These are phyloP conservation scores for Apis laboriosa DNA, from an alignment of 1,140 invertebrate species.

Conservation along the genomic window DNA sequence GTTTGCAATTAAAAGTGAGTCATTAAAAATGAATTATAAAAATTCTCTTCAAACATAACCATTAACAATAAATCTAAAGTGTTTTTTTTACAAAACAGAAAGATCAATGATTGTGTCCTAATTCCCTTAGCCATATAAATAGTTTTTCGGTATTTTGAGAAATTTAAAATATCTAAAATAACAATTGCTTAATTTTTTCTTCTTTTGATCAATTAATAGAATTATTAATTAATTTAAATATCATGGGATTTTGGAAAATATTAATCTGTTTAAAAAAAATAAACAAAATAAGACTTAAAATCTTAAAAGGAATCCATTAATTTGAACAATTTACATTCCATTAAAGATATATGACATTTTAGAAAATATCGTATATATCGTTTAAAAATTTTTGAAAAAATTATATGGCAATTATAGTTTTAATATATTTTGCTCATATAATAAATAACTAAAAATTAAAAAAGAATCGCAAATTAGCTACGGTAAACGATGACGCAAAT, in stretches of 20 bases:
- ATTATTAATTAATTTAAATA: neutral
- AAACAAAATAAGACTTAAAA: neutral
- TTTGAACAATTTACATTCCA: neutral
- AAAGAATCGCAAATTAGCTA: neutral
- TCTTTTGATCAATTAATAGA: neutral
- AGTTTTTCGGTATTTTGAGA: slow-evolving; percentile 65
- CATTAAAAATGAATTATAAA: neutral
- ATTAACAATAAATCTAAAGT: neutral
- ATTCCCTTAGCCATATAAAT: neutral
- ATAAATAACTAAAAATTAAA: neutral
- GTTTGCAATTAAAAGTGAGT: slow-evolving; percentile 23
- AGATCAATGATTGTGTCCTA: neutral
- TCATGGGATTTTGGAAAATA: neutral
- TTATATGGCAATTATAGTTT: neutral
- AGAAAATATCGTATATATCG: neutral
- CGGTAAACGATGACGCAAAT: slow-evolving; percentile 13
- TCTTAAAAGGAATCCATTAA: neutral
- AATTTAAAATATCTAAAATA: slow-evolving; percentile 71
- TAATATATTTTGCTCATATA: neutral
- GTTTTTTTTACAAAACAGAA: neutral
- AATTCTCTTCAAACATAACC: neutral
- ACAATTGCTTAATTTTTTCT: slow-evolving; percentile 58
- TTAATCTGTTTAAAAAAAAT: neutral
- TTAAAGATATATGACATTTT: neutral
- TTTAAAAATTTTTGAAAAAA: slow-evolving; percentile 28